Evolutionary conservation across 1,140 invertebrate genomes (phyloP).

Genomic region (Zeugodacus cucurbitae): DNA sequence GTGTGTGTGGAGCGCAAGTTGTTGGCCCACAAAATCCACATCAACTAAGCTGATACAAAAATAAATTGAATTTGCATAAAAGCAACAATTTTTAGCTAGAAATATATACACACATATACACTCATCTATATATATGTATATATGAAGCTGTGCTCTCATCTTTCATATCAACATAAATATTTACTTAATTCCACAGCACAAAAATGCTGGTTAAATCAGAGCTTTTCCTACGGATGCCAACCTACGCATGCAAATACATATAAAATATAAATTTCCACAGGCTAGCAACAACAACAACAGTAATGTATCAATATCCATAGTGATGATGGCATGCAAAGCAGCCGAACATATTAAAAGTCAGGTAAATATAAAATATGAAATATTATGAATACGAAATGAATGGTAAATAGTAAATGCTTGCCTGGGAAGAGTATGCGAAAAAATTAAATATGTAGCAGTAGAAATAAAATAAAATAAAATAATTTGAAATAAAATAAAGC

Average conservation of each 20-base stretch:
- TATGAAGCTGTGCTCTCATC: not conserved
- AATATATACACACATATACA: not conserved
- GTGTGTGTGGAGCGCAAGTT: not conserved
- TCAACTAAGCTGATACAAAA: not conserved
- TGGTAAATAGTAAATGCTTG: not conserved
- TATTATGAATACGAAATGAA: not conserved
- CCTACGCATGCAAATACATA: not conserved
- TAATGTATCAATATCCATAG: not conserved
- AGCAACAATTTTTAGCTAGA: not conserved
- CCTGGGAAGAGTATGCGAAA: too few species aligned
- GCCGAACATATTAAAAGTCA: not conserved
- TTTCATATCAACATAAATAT: not conserved
- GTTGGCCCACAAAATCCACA: not conserved
- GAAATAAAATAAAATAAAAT: too few species aligned
- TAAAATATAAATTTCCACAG: not conserved
- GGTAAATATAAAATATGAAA: not conserved
- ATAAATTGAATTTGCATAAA: constrained; percentile 21
- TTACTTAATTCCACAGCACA: not conserved
- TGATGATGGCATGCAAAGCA: not conserved
- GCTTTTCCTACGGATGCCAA: not conserved
- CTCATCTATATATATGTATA: not conserved
- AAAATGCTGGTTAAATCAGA: not conserved
- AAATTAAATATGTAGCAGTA: too few species aligned
- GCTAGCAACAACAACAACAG: not conserved
- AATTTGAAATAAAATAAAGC: too few species aligned